These are phyloP conservation scores for Pristis pectinata DNA, from an alignment of 2,797 vertebrate species.

Conservation along the genomic window DNA sequence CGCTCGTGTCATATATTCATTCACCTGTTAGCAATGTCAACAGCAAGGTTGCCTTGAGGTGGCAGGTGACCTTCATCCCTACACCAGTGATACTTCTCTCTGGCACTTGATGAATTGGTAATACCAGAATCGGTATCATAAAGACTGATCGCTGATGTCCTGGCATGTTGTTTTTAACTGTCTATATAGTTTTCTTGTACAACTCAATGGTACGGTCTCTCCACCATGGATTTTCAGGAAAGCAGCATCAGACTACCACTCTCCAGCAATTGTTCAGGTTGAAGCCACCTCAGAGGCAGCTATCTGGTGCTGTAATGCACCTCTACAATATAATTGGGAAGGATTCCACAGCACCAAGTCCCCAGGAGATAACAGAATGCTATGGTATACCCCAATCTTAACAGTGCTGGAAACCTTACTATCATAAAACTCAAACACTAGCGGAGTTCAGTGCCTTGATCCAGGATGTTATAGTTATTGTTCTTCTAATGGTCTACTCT, in stretches of 20 bases:
- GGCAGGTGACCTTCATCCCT: neutral
- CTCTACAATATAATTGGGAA: neutral
- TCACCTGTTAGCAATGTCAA: neutral
- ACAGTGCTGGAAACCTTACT: neutral
- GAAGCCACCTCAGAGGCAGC: neutral
- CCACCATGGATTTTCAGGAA: neutral
- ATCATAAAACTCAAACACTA: neutral
- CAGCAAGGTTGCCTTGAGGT: neutral
- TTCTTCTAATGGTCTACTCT: neutral
- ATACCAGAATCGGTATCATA: neutral
- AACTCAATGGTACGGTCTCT: neutral
- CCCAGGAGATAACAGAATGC: neutral
- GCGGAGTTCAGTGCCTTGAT: neutral
- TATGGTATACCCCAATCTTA: fast-evolving
- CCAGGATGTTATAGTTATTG: neutral
- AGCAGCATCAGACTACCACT: neutral
- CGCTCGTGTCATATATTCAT: neutral
- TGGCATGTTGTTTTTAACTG: neutral
- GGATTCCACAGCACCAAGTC: neutral
- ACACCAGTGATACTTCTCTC: neutral
- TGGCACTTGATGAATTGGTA: neutral
- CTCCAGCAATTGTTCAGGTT: neutral
- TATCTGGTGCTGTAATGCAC: neutral
- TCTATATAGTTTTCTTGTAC: neutral
- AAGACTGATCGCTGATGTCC: neutral